Evolutionary conservation across 2,888 invertebrate species (phyloP).

Genomic region (Baronia brevicornis): DNA sequence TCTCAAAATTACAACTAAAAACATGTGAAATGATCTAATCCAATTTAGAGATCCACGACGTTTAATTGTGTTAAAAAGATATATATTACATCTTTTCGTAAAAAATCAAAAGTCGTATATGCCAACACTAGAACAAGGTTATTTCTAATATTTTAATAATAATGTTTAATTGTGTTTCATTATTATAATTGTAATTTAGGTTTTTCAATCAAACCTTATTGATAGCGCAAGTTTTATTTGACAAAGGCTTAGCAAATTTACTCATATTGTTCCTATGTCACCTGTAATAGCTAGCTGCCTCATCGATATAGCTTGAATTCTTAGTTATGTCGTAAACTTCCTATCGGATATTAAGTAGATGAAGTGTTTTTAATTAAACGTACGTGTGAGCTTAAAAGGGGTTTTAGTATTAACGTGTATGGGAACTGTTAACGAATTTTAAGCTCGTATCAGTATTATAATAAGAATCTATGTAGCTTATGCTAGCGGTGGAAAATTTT

Average conservation of each 20-base stretch:
- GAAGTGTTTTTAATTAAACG: constrained; percentile 15
- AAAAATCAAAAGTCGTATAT: too few relatives aligned
- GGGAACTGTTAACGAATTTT: background rate
- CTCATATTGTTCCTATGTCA: constrained; percentile 39
- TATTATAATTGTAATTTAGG: too few relatives aligned
- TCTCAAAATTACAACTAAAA: too few relatives aligned
- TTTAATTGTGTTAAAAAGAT: too few relatives aligned
- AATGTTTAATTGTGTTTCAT: too few relatives aligned
- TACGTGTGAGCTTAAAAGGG: constrained; percentile 10
- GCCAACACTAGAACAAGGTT: too few relatives aligned
- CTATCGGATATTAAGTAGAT: constrained; percentile 16
- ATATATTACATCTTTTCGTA: too few relatives aligned
- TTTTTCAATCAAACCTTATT: constrained; percentile 14
- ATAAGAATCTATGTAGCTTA: constrained; percentile 1
- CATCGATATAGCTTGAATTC: constrained; percentile 10
- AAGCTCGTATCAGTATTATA: constrained; percentile 2
- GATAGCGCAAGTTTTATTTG: constrained; percentile 34
- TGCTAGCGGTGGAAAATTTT: too few relatives aligned
- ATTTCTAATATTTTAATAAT: too few relatives aligned
- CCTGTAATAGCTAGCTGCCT: constrained; percentile 19
- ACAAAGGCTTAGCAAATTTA: constrained; percentile 42
- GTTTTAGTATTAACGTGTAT: constrained; percentile 6
- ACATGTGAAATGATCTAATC: too few relatives aligned
- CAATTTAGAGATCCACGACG: too few relatives aligned
- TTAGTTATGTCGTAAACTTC: constrained; percentile 16